These are phyloP conservation scores for Patella pellucida DNA, from an alignment of 2,888 invertebrate genomes.

Conservation along the genomic window DNA sequence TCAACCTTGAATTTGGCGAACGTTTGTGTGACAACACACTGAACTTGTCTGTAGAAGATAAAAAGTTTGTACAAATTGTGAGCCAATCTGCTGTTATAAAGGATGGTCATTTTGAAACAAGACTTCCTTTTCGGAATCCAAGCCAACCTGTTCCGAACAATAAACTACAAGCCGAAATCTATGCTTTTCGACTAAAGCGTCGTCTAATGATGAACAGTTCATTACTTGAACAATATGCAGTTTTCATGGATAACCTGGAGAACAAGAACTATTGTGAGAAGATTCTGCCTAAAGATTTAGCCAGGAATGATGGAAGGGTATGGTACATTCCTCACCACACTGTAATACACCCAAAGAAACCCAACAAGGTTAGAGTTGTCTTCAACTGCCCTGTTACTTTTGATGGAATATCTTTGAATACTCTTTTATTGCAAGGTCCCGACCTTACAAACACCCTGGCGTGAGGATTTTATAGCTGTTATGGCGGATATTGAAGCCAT, in stretches of 20 bases:
- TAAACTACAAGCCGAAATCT: conserved; percentile 6
- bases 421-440: no score
- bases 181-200: conserved; percentile 4
- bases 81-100: neutral
- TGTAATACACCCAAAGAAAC: conserved; percentile 12
- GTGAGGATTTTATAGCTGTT: no score
- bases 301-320: neutral
- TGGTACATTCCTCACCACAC: conserved; percentile 27
- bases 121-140: conserved; percentile 24
- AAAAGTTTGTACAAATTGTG: conserved; percentile 14
- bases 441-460: no score
- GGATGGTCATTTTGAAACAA: conserved; percentile 25
- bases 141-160: conserved; percentile 19
- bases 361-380: conserved; percentile 26
- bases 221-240: conserved; percentile 19
- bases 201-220: conserved; percentile 16
- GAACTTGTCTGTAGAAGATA: conserved; percentile 82
- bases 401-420: no score
- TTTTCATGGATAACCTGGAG: conserved; percentile 21
- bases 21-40: conserved; percentile 81
- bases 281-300: conserved; percentile 9
- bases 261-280: conserved; percentile 29
- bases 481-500: no score
- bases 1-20: conserved; percentile 23
- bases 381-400: no score